Base-by-base conservation (phyloP, 2,113 vertebrate species). In the Rhinogobius similis region DNA sequence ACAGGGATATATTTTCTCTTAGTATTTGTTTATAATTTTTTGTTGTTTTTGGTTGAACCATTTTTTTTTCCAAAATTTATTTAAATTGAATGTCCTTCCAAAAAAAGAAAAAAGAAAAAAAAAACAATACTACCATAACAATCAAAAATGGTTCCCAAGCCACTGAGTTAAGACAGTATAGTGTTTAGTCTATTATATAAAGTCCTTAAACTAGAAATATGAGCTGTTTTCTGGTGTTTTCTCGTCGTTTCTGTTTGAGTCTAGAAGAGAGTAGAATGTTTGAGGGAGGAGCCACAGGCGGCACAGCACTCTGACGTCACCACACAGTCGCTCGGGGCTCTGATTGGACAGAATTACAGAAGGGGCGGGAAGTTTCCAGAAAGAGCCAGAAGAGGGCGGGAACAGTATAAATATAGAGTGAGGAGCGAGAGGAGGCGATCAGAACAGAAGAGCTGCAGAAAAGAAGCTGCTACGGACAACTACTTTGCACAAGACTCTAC, bases 331-430 rank as follows among this genome's bases (percentile, higher is more conserved):
- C 53, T 29, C 53, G 18, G 24, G 0, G 53, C 26, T 56, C 24
- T 29, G 24, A 56, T 56, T 56, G 53, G 53, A 56, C 24, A 29
- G 24, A 56, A 56, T 56, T 26, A 29, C 26, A 16, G 24, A 29
- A 8, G 53, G 14, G 53, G 53, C 53, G 53, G 53, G 53, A 56
- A 16, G 13, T 56, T 56, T 56, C 53, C 53, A 29, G 53, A 56
- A 55, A 29, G 23, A 56, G 24, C 23, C 53, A 56, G 53, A 29
- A 29, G 24, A 56, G 8, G 24, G 26, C 53, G 24, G 12, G 53
- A 13, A 8, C 12, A 27, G 26, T 1, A 56, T 29, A 29, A 56
- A 56, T 56, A 29, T 13, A 27, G 53, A 8, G 12, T 0, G 53
- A 56, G 53, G 26, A 21, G 46, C 26, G 13, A 56, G 53, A 23